These are phyloP conservation scores for Dryobotodes eremita DNA, from an alignment of 2,888 invertebrate genomes.

Conservation along the genomic window DNA sequence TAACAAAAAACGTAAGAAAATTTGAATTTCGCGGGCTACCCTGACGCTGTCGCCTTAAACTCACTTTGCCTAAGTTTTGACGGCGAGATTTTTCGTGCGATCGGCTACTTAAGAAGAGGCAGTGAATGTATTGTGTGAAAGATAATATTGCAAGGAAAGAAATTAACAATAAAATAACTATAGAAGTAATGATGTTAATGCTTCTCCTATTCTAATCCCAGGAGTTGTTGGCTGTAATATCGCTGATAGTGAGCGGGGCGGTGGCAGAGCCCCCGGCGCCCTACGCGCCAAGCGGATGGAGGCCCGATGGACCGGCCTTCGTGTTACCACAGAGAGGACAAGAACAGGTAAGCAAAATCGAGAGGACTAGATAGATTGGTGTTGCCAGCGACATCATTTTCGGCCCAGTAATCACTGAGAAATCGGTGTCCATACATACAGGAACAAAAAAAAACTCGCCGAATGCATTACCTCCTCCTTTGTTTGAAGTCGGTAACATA, in stretches of 20 bases:
- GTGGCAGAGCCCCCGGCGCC: conserved; percentile 82
- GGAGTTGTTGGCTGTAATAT: conserved; percentile 79
- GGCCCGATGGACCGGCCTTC: conserved; percentile 85
- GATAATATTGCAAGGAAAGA: neutral
- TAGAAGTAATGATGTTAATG: neutral
- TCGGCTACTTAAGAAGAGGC: neutral
- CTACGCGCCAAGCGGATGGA: conserved; percentile 86
- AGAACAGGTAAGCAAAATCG: conserved; percentile 56
- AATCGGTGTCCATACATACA: neutral
- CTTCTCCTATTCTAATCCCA: conserved; percentile 45
- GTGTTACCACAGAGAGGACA: conserved; percentile 78
- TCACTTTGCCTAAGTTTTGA: neutral
- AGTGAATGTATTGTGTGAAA: neutral
- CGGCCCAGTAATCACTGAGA: neutral
- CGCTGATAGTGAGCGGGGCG: conserved; percentile 74
- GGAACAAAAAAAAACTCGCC: neutral
- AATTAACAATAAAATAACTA: neutral
- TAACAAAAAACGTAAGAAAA: no score
- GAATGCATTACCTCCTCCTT: neutral
- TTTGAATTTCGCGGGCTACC: no score
- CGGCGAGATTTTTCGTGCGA: neutral
- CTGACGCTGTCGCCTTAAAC: no score
- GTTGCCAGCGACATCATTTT: neutral
- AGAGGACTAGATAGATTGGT: neutral
- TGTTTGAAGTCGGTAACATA: neutral